Conservation (phyloP, 2,113 vertebrate species). For the Tragelaphus buxtoni region DNA sequence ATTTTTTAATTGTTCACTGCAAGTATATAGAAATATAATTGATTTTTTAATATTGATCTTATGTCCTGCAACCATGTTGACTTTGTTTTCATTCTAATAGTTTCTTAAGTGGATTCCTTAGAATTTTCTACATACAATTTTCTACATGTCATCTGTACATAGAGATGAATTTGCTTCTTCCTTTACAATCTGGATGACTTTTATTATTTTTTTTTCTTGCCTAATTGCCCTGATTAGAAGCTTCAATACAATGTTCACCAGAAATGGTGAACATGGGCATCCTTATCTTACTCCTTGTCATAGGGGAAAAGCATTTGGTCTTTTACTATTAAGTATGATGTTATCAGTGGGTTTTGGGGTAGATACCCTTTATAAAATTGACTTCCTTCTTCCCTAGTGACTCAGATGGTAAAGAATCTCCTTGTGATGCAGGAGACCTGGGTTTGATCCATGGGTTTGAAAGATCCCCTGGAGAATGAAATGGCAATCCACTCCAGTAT, state of each 20-base stretch:
- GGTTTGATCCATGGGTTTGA: not conserved
- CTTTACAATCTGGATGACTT: not conserved
- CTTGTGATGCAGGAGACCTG: not conserved
- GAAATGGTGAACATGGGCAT: not conserved
- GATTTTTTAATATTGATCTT: not conserved
- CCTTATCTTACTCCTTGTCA: not conserved
- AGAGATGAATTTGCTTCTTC: not conserved
- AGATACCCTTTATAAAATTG: not conserved
- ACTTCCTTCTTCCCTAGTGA: not conserved
- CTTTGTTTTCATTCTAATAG: not conserved
- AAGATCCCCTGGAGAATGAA: not conserved
- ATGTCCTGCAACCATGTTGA: not conserved
- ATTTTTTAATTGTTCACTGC: not conserved
- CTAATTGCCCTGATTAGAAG: not conserved
- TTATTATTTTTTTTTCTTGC: not conserved
- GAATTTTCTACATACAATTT: not conserved
- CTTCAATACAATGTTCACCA: not conserved
- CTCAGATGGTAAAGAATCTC: not conserved
- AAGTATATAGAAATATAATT: not conserved
- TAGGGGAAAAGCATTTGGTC: not conserved
- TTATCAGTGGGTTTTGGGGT: not conserved
- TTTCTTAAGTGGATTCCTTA: not conserved
- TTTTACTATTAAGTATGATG: not conserved
- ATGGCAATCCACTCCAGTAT: not conserved
- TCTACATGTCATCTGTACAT: not conserved